Conservation (phyloP, 2,797 vertebrate genomes). For the Helicolenus hilgendorfi region DNA sequence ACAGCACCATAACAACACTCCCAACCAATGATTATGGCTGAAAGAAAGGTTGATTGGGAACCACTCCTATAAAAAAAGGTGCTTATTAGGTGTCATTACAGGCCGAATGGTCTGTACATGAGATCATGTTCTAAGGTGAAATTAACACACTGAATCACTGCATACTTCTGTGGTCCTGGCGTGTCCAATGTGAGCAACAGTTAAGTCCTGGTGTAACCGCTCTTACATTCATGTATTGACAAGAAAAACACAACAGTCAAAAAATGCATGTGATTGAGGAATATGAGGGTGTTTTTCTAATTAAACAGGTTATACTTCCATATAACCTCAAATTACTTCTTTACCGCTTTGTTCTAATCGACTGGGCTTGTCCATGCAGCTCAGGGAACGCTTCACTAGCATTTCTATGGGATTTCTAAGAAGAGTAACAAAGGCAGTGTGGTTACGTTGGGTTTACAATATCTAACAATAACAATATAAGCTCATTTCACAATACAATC, state of each 20-base stretch:
- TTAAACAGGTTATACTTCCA: not conserved
- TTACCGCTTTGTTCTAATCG: not conserved
- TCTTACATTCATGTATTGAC: not conserved
- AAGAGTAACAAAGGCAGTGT: not conserved
- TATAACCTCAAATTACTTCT: not conserved
- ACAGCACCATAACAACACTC: not conserved
- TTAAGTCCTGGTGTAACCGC: not conserved
- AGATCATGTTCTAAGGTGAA: slow-evolving; percentile 4
- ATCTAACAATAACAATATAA: too few species aligned
- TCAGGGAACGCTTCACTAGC: not conserved
- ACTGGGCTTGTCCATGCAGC: slow-evolving; percentile 38
- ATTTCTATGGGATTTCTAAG: not conserved
- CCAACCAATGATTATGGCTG: not conserved
- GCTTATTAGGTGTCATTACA: slow-evolving; percentile 11
- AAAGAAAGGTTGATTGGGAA: not conserved
- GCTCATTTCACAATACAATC: not conserved
- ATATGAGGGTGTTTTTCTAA: not conserved
- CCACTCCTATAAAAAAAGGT: not conserved
- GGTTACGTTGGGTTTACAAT: not conserved
- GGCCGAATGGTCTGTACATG: not conserved
- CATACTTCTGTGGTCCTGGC: not conserved
- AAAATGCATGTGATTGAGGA: not conserved
- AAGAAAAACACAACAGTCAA: not conserved
- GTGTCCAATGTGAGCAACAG: not conserved
- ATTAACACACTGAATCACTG: not conserved